phyloP scores from a whole-genome alignment of 2,113 vertebrate species.

The Poecile atricapillus region DNA sequence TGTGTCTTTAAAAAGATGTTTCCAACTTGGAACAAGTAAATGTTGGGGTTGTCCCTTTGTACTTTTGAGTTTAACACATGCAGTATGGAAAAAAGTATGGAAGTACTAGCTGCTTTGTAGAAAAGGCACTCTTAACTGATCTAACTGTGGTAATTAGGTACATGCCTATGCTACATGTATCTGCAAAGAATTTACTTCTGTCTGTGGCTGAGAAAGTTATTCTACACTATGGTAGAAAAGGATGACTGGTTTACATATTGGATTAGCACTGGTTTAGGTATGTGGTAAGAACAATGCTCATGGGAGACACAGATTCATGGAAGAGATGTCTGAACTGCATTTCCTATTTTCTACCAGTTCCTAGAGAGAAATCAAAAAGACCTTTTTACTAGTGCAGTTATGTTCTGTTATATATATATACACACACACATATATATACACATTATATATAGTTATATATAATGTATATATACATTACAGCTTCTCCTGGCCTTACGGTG shows the following conservation, averaged over 20 bases:
- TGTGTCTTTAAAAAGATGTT: background rate
- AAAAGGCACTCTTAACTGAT: constrained; percentile 22
- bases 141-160: background rate
- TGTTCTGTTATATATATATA: too few relatives aligned
- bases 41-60: background rate
- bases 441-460: too few relatives aligned
- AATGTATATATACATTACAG: background rate
- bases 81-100: background rate
- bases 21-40: background rate
- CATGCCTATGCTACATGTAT: background rate
- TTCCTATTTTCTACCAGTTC: background rate
- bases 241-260: background rate
- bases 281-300: background rate
- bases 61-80: background rate
- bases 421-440: too few relatives aligned
- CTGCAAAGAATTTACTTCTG: background rate
- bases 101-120: background rate
- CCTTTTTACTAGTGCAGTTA: background rate
- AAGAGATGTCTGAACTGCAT: background rate
- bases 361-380: background rate
- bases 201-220: background rate
- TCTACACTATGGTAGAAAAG: background rate
- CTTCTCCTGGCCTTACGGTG: background rate
- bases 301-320: background rate
- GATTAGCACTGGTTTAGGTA: background rate